phyloP scores from a whole-genome alignment of 2,113 vertebrate genomes.

The Oreochromis tanganicae region DNA sequence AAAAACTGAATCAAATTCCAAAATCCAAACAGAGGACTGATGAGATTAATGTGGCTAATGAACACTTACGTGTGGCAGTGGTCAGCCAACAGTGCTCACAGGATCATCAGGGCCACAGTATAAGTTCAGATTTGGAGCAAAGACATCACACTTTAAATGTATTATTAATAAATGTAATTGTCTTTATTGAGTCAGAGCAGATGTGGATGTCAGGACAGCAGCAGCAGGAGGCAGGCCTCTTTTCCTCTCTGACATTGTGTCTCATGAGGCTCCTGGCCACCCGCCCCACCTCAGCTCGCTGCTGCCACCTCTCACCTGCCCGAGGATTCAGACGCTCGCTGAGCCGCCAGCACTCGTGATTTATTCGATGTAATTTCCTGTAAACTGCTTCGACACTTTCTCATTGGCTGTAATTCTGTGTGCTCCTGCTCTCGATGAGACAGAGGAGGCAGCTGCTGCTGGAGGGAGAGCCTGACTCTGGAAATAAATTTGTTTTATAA shows the following conservation, averaged over 20 bases:
- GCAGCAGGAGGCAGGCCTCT: not conserved
- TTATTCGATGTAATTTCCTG: constrained; percentile 12
- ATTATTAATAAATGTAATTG: not conserved
- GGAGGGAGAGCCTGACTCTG: not conserved
- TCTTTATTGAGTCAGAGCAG: not conserved
- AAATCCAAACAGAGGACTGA: not conserved
- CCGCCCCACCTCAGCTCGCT: not conserved
- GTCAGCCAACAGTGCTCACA: not conserved
- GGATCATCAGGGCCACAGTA: not conserved
- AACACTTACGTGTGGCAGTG: not conserved
- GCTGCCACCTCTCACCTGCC: not conserved
- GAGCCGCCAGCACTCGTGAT: not conserved
- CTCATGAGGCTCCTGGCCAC: not conserved
- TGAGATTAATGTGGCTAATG: not conserved
- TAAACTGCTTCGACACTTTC: not conserved
- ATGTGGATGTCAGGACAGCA: not conserved
- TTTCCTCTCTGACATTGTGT: not conserved
- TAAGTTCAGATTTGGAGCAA: not conserved
- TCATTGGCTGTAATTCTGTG: not conserved
- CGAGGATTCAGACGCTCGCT: not conserved
- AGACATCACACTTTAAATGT: not conserved
- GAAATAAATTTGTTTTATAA: not conserved
- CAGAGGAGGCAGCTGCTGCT: not conserved
- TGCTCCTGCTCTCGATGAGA: not conserved
- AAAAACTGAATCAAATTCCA: not conserved